Percentiles rank a stretch among this genome's conserved stretches.
These are phyloP conservation scores for Notamacropus eugenii DNA, from an alignment of 2,797 vertebrate genomes.

Conservation along the genomic window DNA sequence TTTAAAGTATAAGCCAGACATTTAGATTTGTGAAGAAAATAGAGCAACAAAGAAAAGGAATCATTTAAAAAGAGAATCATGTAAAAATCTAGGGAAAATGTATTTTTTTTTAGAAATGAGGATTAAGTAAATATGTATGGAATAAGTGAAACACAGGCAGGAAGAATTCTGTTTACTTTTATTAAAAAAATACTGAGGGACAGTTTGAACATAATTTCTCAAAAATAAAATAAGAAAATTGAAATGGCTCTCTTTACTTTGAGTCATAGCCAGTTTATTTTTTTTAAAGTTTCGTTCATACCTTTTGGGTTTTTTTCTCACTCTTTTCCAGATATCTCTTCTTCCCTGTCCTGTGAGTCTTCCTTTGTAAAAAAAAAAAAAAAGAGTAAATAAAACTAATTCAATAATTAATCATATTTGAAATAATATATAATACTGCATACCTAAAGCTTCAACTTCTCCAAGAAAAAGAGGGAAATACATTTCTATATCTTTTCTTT, in stretches of 20 bases:
- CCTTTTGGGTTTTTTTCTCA: not conserved
- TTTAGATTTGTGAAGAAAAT: constrained; percentile 55
- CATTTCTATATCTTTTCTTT: not conserved
- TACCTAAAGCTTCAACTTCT: not conserved
- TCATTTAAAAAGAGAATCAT: constrained; percentile 2
- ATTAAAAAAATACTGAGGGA: not conserved
- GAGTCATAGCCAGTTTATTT: not conserved
- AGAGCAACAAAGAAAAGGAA: constrained; percentile 50
- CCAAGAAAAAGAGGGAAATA: not conserved
- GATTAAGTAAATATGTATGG: constrained; percentile 8
- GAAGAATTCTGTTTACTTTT: constrained; percentile 32
- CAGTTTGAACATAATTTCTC: not conserved
- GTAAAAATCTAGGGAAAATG: constrained; percentile 32
- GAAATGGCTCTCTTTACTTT: constrained; percentile 25
- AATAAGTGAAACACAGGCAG: constrained; percentile 40
- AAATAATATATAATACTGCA: not conserved
- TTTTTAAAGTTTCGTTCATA: not conserved
- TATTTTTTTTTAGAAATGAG: constrained; percentile 14
- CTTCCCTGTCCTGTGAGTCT: not conserved
- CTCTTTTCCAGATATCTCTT: not conserved
- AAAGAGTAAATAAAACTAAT: not conserved
- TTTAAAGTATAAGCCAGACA: constrained; percentile 50
- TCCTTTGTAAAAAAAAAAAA: not conserved
- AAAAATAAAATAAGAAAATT: constrained; percentile 49
- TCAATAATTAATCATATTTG: not conserved